These are phyloP conservation scores for Calcarius lapponicus DNA, from an alignment of 2,797 vertebrate genomes.

Conservation along the genomic window DNA sequence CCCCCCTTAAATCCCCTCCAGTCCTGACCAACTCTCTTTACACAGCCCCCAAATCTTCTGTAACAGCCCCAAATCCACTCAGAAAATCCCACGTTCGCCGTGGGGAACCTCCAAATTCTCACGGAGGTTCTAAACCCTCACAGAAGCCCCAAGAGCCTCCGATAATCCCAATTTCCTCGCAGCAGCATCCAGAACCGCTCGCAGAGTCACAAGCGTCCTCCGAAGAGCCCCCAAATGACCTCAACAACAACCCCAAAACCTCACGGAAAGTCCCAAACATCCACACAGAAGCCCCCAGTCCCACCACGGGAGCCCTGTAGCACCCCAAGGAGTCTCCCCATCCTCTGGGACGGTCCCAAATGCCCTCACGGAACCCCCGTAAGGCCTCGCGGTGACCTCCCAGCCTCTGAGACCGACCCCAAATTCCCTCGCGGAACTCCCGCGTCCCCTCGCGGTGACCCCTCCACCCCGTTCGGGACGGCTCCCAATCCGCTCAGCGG, in stretches of 20 bases:
- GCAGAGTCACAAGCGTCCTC: accelerated
- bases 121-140: neutral
- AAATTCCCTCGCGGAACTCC: neutral
- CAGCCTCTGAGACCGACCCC: neutral
- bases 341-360: neutral
- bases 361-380: neutral
- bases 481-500: neutral
- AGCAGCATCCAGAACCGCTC: neutral
- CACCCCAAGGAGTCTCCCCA: neutral
- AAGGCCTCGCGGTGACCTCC: neutral
- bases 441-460: neutral
- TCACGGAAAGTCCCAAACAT: neutral
- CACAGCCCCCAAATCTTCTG: neutral
- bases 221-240: neutral
- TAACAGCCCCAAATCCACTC: accelerated
- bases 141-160: neutral
- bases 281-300: accelerated
- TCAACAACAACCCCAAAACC: neutral
- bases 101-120: neutral
- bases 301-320: accelerated
- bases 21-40: accelerated
- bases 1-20: accelerated
- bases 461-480: neutral
- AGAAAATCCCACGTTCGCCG: no score
- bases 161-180: accelerated